Percentiles rank a stretch among this genome's conserved stretches.
phyloP scores from a whole-genome alignment of 1,140 invertebrate genomes.

The Megalonaias nervosa region DNA sequence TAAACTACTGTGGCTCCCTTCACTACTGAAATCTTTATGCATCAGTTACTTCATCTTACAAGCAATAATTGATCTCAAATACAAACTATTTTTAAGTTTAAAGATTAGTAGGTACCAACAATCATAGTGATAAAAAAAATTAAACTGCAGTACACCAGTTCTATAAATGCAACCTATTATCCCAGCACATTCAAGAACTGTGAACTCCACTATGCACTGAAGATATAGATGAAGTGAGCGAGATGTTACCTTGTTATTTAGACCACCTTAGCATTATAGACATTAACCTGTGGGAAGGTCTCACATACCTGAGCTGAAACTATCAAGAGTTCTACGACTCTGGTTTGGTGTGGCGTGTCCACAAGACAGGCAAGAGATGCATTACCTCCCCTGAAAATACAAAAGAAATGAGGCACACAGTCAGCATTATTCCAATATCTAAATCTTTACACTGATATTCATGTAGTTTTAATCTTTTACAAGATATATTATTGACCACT shows the following conservation, averaged over 20 bases:
- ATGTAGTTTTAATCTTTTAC: background rate
- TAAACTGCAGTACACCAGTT: background rate
- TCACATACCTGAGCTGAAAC: slow-evolving; percentile 65
- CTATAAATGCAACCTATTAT: background rate
- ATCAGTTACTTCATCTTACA: too few species aligned
- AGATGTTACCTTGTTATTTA: background rate
- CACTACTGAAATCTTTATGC: too few species aligned
- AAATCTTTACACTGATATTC: slow-evolving; percentile 2
- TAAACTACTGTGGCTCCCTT: too few species aligned
- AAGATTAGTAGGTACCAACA: too few species aligned
- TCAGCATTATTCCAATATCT: background rate
- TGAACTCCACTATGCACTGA: background rate
- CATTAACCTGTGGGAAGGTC: background rate
- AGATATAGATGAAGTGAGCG: background rate
- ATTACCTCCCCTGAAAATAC: slow-evolving; percentile 69
- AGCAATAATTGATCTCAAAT: too few species aligned
- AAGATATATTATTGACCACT: too few species aligned
- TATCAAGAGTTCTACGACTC: slow-evolving; percentile 75
- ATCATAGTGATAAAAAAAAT: background rate
- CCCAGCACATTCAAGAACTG: background rate
- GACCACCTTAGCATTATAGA: background rate
- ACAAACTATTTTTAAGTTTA: too few species aligned
- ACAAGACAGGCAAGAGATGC: slow-evolving; percentile 74
- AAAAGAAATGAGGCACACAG: background rate
- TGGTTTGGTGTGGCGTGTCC: slow-evolving; percentile 76